Conservation (phyloP, 2,797 vertebrate species). For the Mus spretus region DNA sequence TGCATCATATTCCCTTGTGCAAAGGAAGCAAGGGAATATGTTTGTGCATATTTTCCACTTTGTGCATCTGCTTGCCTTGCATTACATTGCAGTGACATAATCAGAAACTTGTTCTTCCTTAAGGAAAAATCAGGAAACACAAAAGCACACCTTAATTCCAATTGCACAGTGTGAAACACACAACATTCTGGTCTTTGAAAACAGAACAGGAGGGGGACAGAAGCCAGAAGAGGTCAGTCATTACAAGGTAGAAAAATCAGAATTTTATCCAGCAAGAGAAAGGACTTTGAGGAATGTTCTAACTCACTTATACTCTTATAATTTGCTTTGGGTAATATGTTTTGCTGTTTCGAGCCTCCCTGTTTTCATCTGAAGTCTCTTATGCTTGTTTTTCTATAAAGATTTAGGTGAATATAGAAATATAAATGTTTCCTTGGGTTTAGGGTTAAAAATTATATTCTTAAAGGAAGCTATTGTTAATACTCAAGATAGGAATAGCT, state of each 20-base stretch:
- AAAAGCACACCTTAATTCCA: too few species aligned
- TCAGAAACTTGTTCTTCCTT: neutral
- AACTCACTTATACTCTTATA: neutral
- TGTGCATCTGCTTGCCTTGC: neutral
- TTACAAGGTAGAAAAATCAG: neutral
- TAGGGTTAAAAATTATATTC: slow-evolving; percentile 17
- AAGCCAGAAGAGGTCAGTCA: neutral
- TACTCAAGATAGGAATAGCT: neutral
- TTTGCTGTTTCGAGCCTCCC: neutral
- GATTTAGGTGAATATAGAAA: slow-evolving; percentile 35
- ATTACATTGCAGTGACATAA: neutral
- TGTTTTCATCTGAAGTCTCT: neutral
- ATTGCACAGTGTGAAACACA: neutral
- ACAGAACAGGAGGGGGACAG: neutral
- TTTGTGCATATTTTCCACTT: neutral
- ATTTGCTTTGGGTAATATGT: neutral
- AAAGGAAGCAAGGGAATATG: neutral
- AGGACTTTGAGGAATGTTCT: neutral
- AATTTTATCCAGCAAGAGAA: slow-evolving; percentile 5
- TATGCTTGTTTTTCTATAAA: slow-evolving; percentile 31
- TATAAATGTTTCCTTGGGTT: slow-evolving; percentile 38
- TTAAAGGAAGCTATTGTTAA: neutral
- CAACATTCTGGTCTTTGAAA: slow-evolving; percentile 25
- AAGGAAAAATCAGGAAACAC: neutral
- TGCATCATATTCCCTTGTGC: neutral